Evolutionary conservation across 1,140 invertebrate species (phyloP).

Genomic region (Anastrepha obliqua): DNA sequence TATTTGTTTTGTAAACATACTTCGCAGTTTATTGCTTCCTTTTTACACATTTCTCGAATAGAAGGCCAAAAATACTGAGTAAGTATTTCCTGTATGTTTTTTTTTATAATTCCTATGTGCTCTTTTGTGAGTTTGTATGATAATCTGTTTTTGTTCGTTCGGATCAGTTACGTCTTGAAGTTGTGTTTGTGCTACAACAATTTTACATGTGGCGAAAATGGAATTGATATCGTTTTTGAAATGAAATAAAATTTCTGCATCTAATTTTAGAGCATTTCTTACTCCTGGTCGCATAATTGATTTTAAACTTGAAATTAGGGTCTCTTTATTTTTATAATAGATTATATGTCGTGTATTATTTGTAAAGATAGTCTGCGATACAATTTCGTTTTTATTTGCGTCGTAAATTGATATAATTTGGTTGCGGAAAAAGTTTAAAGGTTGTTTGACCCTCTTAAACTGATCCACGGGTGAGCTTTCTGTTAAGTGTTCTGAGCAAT

Average conservation of each 20-base stretch:
- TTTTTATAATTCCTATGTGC: too few relatives aligned
- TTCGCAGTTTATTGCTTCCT: too few relatives aligned
- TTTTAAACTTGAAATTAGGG: too few relatives aligned
- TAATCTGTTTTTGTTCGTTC: not conserved
- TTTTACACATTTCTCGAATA: too few relatives aligned
- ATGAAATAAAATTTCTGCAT: not conserved
- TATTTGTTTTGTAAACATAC: too few relatives aligned
- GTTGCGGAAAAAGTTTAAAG: constrained; percentile 5
- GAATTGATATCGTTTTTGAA: not conserved
- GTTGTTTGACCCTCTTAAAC: not conserved
- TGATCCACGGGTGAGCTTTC: not conserved
- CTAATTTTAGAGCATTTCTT: not conserved
- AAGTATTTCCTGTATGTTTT: too few relatives aligned
- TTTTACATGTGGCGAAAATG: not conserved
- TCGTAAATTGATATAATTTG: not conserved
- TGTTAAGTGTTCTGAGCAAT: constrained; percentile 10
- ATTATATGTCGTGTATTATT: not conserved
- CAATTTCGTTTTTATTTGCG: not conserved
- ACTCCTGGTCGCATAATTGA: not conserved
- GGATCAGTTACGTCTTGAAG: not conserved
- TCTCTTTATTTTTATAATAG: not conserved
- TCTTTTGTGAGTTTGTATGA: too few relatives aligned
- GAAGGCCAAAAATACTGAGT: too few relatives aligned
- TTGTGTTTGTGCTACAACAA: not conserved
- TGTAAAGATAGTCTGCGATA: not conserved